Conservation (phyloP, 2,888 invertebrate genomes). For the Thysanoteuthis rhombus region DNA sequence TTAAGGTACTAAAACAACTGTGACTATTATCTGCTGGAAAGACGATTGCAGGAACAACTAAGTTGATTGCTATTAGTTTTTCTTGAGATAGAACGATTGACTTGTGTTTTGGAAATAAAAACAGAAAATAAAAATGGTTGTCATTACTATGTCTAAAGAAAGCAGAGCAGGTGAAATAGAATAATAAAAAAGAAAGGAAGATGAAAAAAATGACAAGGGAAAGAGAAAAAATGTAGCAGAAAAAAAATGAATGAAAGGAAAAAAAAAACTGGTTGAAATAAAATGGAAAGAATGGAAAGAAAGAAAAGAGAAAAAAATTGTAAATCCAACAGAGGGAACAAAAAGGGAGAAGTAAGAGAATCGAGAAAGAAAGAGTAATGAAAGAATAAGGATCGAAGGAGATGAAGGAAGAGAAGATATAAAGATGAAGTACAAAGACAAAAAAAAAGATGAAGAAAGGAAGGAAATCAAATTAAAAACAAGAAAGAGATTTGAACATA, state of each 20-base stretch:
- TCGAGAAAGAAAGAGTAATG: neutral
- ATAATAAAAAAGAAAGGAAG: too few species aligned
- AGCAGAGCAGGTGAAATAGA: neutral
- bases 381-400: neutral
- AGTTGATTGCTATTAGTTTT: neutral
- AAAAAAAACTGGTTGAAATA: neutral
- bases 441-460: too few species aligned
- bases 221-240: neutral
- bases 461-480: too few species aligned
- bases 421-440: neutral
- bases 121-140: neutral
- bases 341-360: neutral
- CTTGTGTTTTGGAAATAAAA: neutral
- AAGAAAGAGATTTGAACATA: too few species aligned
- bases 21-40: neutral
- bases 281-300: neutral
- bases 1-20: neutral
- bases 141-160: neutral
- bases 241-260: neutral
- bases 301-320: neutral
- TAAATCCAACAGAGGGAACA: neutral
- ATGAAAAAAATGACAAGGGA: neutral
- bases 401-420: neutral
- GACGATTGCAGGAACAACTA: neutral
- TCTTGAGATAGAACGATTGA: neutral